Percentiles rank a stretch among this genome's conserved stretches.
These are phyloP conservation scores for Cecropterus lyciades DNA, from an alignment of 1,140 invertebrate genomes.

Conservation along the genomic window DNA sequence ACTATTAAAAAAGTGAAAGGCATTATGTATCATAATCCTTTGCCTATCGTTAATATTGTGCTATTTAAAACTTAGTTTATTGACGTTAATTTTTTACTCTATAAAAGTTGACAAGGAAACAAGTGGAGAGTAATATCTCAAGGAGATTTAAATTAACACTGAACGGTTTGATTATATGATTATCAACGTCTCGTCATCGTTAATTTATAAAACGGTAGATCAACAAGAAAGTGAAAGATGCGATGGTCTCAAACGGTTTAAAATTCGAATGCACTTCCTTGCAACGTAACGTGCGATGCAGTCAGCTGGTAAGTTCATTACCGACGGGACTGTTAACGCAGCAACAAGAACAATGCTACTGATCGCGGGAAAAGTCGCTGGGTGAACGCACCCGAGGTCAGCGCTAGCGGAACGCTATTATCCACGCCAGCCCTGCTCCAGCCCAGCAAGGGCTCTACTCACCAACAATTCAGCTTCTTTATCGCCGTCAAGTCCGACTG, in stretches of 20 bases:
- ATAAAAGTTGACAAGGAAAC: neutral
- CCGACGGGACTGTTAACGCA: slow-evolving; percentile 21
- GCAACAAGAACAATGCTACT: slow-evolving; percentile 23
- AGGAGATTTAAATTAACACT: neutral
- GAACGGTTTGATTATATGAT: neutral
- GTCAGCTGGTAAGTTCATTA: slow-evolving; percentile 29
- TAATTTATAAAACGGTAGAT: slow-evolving; percentile 2
- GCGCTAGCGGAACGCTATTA: slow-evolving; percentile 41
- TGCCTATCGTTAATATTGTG: neutral
- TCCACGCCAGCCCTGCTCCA: slow-evolving; percentile 36
- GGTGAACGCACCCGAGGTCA: slow-evolving; percentile 52
- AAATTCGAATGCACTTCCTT: slow-evolving; percentile 12
- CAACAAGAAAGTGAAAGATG: slow-evolving; percentile 9
- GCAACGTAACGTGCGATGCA: slow-evolving; percentile 1
- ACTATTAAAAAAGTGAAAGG: slow-evolving; percentile 11
- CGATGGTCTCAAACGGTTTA: neutral
- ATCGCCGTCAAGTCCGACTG: slow-evolving; percentile 92
- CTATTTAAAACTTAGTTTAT: neutral
- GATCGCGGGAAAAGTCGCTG: slow-evolving; percentile 38
- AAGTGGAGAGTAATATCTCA: neutral
- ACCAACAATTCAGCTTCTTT: slow-evolving; percentile 96
- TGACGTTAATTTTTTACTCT: neutral
- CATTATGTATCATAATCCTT: neutral
- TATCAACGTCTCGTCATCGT: slow-evolving; percentile 4
- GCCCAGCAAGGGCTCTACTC: slow-evolving; percentile 68